Conservation (phyloP, 2,113 vertebrate species). For the Phalacrocorax brasilianus region DNA sequence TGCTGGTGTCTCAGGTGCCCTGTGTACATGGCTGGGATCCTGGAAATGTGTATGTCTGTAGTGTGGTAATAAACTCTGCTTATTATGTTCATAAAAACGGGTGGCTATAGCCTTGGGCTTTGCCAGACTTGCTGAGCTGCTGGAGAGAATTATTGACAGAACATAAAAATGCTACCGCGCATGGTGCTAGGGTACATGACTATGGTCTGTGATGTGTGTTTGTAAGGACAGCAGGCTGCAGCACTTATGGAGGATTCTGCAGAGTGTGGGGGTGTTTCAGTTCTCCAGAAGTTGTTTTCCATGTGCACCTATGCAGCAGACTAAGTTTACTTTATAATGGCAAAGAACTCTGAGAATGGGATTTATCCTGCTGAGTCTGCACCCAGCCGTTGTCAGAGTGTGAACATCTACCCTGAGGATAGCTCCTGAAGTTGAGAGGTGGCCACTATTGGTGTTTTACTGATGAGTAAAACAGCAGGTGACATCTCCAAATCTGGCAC, state of each 20-base stretch:
- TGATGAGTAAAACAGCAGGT: not conserved
- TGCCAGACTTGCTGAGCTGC: slow-evolving; percentile 31
- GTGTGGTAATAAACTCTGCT: slow-evolving; percentile 47
- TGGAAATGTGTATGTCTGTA: slow-evolving; percentile 31
- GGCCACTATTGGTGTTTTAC: not conserved
- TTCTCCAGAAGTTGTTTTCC: not conserved
- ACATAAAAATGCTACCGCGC: not conserved
- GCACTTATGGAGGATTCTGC: not conserved
- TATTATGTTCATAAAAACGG: slow-evolving; percentile 4
- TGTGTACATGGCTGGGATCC: slow-evolving; percentile 27
- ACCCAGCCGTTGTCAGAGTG: accelerated
- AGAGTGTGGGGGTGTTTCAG: not conserved
- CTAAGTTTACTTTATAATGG: not conserved
- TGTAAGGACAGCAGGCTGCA: not conserved
- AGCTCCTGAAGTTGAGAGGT: not conserved
- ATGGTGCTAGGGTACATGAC: not conserved
- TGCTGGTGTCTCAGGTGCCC: slow-evolving; percentile 39
- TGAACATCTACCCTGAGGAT: not conserved
- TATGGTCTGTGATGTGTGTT: not conserved
- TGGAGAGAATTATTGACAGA: slow-evolving; percentile 33
- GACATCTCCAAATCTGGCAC: not conserved
- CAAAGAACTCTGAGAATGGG: not conserved
- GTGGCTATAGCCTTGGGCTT: slow-evolving; percentile 39
- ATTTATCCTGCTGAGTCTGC: not conserved
- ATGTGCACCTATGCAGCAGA: not conserved